These are phyloP conservation scores for Holacanthus passer DNA, from an alignment of 2,113 vertebrate species.

Conservation along the genomic window DNA sequence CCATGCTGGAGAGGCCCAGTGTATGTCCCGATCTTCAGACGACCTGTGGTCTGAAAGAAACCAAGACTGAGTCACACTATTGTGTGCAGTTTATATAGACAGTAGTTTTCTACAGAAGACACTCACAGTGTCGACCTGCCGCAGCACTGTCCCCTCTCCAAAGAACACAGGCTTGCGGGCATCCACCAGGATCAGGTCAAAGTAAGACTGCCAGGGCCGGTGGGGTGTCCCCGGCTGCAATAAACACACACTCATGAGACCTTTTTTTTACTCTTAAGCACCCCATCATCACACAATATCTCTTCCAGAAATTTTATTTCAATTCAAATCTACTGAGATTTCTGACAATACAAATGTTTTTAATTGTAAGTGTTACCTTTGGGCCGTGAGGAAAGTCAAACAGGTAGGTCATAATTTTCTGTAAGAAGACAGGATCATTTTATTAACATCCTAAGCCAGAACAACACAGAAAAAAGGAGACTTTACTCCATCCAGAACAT, in stretches of 20 bases:
- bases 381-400: slow-evolving; percentile 95
- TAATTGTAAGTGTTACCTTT: slow-evolving; percentile 83
- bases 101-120: background rate
- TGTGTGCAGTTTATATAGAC: too few species aligned
- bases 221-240: slow-evolving; percentile 85
- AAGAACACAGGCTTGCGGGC: slow-evolving; percentile 96
- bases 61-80: background rate
- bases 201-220: slow-evolving; percentile 94
- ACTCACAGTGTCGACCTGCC: slow-evolving; percentile 96
- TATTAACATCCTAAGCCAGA: background rate
- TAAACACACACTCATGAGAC: background rate
- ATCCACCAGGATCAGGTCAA: slow-evolving; percentile 95
- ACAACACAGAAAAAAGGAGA: background rate
- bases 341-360: background rate
- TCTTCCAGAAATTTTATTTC: background rate
- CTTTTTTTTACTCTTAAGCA: background rate
- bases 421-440: slow-evolving; percentile 56
- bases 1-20: slow-evolving; percentile 94
- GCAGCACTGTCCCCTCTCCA: slow-evolving; percentile 92
- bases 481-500: background rate
- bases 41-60: slow-evolving; percentile 88
- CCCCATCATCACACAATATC: background rate
- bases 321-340: background rate
- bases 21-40: slow-evolving; percentile 96
- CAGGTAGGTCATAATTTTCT: slow-evolving; percentile 99